phyloP scores from a whole-genome alignment of 2,113 vertebrate species.

The Xenotilapia leptura region DNA sequence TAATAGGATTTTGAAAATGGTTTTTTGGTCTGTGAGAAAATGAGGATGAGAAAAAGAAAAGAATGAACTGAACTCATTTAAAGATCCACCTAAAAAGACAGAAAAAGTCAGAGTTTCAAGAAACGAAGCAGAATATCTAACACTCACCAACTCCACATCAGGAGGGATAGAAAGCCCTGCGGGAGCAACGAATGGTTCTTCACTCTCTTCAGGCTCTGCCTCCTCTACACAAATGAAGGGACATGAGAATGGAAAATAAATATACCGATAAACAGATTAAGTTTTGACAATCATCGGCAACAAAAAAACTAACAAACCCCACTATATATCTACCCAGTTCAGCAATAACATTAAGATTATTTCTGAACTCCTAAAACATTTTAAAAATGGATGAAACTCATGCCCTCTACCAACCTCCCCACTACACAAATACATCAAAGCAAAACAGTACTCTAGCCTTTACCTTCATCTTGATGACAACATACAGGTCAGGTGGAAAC shows the following conservation, averaged over 20 bases:
- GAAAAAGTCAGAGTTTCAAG: background rate
- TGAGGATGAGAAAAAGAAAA: background rate
- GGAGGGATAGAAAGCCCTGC: constrained; percentile 84
- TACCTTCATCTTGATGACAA: background rate
- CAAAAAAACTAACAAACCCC: background rate
- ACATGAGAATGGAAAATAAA: background rate
- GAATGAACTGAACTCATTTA: background rate
- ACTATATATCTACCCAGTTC: background rate
- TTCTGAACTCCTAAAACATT: background rate
- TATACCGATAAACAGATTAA: background rate
- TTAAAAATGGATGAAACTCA: background rate
- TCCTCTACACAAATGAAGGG: constrained; percentile 51
- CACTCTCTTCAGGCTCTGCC: constrained; percentile 81
- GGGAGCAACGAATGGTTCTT: constrained; percentile 93
- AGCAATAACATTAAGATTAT: background rate
- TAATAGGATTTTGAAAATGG: background rate
- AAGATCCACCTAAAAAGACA: background rate
- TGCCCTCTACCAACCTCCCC: background rate
- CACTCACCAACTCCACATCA: constrained; percentile 93
- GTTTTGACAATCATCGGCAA: background rate
- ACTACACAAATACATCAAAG: background rate
- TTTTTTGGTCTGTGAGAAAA: background rate
- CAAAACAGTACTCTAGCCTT: background rate
- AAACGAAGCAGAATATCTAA: background rate
- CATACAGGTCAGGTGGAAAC: background rate